Base-by-base conservation (phyloP, 2,888 invertebrate genomes). In the Nowickia ferox region DNA sequence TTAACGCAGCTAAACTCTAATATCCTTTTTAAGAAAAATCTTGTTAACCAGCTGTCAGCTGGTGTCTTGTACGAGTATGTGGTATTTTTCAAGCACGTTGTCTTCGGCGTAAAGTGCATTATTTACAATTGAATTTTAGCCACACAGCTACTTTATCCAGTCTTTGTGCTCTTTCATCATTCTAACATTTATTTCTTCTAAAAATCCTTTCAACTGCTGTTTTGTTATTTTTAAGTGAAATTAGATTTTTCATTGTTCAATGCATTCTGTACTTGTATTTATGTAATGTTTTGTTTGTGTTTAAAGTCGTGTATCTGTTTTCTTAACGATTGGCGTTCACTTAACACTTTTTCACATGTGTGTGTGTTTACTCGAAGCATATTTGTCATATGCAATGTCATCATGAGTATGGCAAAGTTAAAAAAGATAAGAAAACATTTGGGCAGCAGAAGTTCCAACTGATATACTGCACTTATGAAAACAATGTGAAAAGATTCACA, bases 61-160 rank as follows among this genome's bases (percentile, higher is more conserved):
- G 61, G 72, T 83, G 79, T 75, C 79, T 84, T 68, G 74, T 59
- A n/a, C n/a, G n/a, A n/a, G n/a, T n/a, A 46, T 81, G 80, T 77
- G 63, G 63, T 72, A 66, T 77, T 55, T 57, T 74, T 77, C 69
- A 51, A 68, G 66, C 74, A 69, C 77, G 80, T 81, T 82, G 81
- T 85, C 63, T 81, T 69, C 66, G 63, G 17, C 77, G 87, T 88
- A 30, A 30, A 90, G 88, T 90, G 91, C 90, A 90, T 90, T 90
- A 90, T 89, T 88, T 89, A 89, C 90, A 90, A 91, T 91, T 90
- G 90, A 91, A 90, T 91, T 91, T 89, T 84, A 38, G 57, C 88
- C 51, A 80, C 68, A 80, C 68, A 77, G 63, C 74, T 19, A 83
- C 77, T 75, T 53, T n/a, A 40, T 44, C 59, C 55, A n/a, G 22